phyloP scores from a whole-genome alignment of 2,888 invertebrate genomes.

The Drosophila nr. perissopoda region DNA sequence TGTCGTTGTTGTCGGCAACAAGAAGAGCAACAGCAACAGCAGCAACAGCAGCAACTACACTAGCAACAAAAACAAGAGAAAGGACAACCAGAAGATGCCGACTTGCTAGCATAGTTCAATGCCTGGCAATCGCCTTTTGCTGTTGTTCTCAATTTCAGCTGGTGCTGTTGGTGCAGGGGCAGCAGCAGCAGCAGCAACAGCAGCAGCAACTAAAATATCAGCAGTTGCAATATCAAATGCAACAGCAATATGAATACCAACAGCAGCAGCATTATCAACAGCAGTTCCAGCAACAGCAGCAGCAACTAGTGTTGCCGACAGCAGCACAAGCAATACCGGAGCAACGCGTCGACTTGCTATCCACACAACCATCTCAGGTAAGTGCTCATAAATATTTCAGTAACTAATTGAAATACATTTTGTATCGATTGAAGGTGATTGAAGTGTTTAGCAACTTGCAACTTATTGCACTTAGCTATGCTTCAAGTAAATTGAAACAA shows the following conservation, averaged over 20 bases:
- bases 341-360: constrained; percentile 59
- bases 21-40: constrained; percentile 13
- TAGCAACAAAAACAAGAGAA: constrained; percentile 32
- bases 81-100: constrained; percentile 33
- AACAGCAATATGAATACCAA: constrained; percentile 77
- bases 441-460: constrained; percentile 3
- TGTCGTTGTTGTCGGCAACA: constrained; percentile 54
- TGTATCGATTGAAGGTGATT: constrained; percentile 11
- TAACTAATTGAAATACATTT: constrained; percentile 23
- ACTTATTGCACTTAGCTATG: neutral
- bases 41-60: neutral
- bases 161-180: constrained; percentile 46
- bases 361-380: constrained; percentile 71
- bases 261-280: constrained; percentile 76
- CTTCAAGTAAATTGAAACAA: neutral
- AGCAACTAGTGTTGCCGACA: constrained; percentile 43
- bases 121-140: constrained; percentile 64
- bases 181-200: constrained; percentile 57
- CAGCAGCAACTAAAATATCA: constrained; percentile 74
- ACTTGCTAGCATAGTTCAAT: constrained; percentile 66
- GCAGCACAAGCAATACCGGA: constrained; percentile 40
- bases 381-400: constrained; percentile 24
- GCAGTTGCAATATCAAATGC: constrained; percentile 76
- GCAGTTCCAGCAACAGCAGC: constrained; percentile 61
- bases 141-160: constrained; percentile 63